A percentile compares a stretch with the other conserved stretches of the same genome.
phyloP scores from a whole-genome alignment of 1,140 invertebrate genomes.

The Drosophila willistoni region DNA sequence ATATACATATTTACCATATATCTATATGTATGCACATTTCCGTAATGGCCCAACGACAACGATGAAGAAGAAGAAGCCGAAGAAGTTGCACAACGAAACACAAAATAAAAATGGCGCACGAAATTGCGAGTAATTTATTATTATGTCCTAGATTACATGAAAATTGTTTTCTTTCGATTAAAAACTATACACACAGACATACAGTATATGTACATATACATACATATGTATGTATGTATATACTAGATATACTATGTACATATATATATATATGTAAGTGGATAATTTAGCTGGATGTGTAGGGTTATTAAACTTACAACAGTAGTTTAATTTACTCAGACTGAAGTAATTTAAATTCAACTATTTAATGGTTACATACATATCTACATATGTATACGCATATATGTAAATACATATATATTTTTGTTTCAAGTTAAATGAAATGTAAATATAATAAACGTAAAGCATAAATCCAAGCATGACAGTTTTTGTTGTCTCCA shows the following conservation, averaged over 20 bases:
- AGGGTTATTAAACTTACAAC: neutral
- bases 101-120: conserved; percentile 64
- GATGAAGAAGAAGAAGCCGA: conserved; percentile 9
- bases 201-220: conserved; percentile 11
- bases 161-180: conserved; percentile 83
- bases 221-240: neutral
- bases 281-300: neutral
- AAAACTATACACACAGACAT: conserved; percentile 26
- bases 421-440: conserved; percentile 61
- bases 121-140: conserved; percentile 82
- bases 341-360: conserved; percentile 56
- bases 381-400: neutral
- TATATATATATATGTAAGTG: conserved; percentile 11
- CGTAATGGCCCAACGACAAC: conserved; percentile 59
- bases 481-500: conserved; percentile 59
- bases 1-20: conserved; percentile 23
- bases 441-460: conserved; percentile 80
- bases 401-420: neutral
- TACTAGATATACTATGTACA: conserved; percentile 7
- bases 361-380: conserved; percentile 5
- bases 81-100: conserved; percentile 23
- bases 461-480: conserved; percentile 75
- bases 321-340: neutral
- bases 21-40: conserved; percentile 41
- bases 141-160: conserved; percentile 83